These are phyloP conservation scores for Neodontobutis hainanensis DNA, from an alignment of 2,113 vertebrate species.

Conservation along the genomic window DNA sequence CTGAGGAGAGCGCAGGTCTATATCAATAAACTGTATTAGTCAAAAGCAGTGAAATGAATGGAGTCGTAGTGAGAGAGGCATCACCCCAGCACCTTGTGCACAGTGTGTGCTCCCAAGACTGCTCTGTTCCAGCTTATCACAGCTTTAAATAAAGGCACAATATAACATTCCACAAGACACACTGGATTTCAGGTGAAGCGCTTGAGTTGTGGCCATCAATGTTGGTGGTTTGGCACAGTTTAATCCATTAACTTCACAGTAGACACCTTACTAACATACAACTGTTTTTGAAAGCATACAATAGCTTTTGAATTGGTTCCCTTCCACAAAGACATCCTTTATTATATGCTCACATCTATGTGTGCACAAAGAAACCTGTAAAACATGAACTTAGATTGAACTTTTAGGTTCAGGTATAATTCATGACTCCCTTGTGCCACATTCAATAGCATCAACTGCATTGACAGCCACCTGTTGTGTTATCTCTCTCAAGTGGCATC, in stretches of 20 bases:
- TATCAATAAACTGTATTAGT: constrained; percentile 71
- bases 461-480: constrained; percentile 10
- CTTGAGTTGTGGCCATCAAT: constrained; percentile 22
- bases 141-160: constrained; percentile 12
- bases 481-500: background rate
- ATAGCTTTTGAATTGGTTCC: constrained; percentile 32
- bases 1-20: constrained; percentile 70
- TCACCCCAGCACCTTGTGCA: constrained; percentile 14
- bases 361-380: background rate
- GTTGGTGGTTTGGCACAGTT: constrained; percentile 16
- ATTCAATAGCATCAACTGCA: background rate
- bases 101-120: background rate
- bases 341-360: constrained; percentile 14
- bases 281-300: constrained; percentile 20
- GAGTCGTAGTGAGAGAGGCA: constrained; percentile 49
- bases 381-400: background rate
- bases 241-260: constrained; percentile 11
- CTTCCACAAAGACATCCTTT: background rate
- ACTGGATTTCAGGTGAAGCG: constrained; percentile 10
- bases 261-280: constrained; percentile 8
- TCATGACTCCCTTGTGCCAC: background rate
- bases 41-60: constrained; percentile 67
- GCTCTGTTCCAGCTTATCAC: constrained; percentile 7
- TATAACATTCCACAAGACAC: constrained; percentile 44
- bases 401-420: background rate